Evolutionary conservation across 2,113 vertebrate species (phyloP).

Genomic region (Rousettus leschenaultii): DNA sequence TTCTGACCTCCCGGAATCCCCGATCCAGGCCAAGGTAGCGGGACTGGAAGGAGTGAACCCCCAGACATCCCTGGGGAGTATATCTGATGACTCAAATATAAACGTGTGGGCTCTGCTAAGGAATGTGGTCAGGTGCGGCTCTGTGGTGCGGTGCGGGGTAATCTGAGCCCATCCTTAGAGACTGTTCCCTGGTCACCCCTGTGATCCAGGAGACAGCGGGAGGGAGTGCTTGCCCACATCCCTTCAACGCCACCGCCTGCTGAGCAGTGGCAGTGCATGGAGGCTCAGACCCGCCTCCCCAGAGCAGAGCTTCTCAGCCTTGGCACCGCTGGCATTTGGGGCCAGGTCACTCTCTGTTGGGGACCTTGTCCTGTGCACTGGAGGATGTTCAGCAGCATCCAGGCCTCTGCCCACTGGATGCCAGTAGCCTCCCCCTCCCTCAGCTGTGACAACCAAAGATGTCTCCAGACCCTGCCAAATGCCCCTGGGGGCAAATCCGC

Average conservation of each 20-base stretch:
- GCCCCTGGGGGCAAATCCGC: no score
- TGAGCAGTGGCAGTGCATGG: background rate
- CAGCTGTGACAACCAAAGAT: background rate
- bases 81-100: background rate
- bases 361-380: background rate
- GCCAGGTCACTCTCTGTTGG: fast-evolving
- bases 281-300: background rate
- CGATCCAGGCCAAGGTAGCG: background rate
- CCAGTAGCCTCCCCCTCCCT: background rate
- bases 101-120: background rate
- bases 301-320: background rate
- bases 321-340: no score
- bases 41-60: background rate
- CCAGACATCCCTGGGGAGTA: background rate
- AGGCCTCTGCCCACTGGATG: background rate
- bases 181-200: background rate
- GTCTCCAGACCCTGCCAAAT: background rate
- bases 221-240: background rate
- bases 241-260: background rate
- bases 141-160: no score
- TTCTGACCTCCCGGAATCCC: background rate
- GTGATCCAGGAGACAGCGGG: background rate
- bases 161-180: background rate
- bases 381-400: background rate
- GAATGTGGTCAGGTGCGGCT: background rate